Evolutionary conservation across 2,888 invertebrate genomes (phyloP).

Genomic region (Nomada hirtipes): DNA sequence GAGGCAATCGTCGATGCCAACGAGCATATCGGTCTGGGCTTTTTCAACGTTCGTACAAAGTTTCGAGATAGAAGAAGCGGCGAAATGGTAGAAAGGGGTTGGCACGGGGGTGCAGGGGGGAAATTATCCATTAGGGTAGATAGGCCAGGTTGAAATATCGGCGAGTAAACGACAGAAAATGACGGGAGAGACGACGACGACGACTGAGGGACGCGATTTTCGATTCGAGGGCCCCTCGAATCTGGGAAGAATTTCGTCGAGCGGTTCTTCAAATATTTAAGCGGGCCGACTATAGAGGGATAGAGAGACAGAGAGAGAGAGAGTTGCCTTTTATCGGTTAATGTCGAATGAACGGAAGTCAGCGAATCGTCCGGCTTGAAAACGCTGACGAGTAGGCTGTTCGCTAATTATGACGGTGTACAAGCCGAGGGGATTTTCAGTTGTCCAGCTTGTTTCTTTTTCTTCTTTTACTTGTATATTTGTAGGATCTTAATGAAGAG

Average conservation of each 20-base stretch:
- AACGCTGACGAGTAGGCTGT: conserved; percentile 42
- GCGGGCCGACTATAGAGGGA: conserved; percentile 22
- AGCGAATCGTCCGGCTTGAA: conserved; percentile 41
- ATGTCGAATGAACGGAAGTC: conserved; percentile 45
- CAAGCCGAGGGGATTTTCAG: conserved; percentile 7
- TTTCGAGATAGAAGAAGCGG: conserved; percentile 22
- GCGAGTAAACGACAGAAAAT: conserved; percentile 29
- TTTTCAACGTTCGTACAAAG: conserved; percentile 42
- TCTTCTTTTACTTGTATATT: background rate
- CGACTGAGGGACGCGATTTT: background rate
- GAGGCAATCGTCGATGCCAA: conserved; percentile 59
- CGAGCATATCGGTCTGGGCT: conserved; percentile 43
- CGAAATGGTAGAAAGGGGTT: background rate
- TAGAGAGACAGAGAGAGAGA: background rate
- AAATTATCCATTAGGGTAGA: conserved; percentile 51
- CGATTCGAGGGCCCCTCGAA: conserved; percentile 33
- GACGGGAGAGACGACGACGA: background rate
- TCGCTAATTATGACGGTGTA: conserved; percentile 41
- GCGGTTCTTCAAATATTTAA: conserved; percentile 57
- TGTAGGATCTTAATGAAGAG: conserved; percentile 3
- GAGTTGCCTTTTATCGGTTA: conserved; percentile 44
- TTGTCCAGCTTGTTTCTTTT: background rate
- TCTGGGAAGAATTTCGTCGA: conserved; percentile 38
- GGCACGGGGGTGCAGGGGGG: conserved; percentile 1
- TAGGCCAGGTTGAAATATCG: conserved; percentile 39